Percentiles rank a stretch among this genome's conserved stretches.
These are phyloP conservation scores for Cyprinodon diabolis DNA, from an alignment of 2,797 vertebrate species.

Conservation along the genomic window DNA sequence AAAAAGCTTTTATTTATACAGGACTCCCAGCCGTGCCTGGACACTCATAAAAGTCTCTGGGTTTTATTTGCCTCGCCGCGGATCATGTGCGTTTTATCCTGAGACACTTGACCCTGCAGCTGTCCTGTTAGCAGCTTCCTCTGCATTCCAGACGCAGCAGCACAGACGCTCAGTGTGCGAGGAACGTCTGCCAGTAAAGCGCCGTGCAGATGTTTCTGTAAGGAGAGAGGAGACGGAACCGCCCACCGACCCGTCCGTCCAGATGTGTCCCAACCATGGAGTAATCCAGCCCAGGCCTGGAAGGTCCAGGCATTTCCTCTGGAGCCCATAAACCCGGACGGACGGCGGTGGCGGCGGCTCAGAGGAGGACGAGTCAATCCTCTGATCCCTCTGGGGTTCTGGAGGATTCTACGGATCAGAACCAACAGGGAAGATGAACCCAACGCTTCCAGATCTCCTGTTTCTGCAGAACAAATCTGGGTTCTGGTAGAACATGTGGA, in stretches of 20 bases:
- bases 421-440: too few relatives aligned
- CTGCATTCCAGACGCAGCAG: constrained; percentile 42
- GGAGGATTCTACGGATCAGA: too few relatives aligned
- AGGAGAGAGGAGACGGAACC: constrained; percentile 22
- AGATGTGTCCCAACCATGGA: constrained; percentile 45
- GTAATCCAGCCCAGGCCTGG: constrained; percentile 59
- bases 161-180: constrained; percentile 32
- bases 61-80: constrained; percentile 2
- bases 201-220: constrained; percentile 46
- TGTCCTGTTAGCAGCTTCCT: constrained; percentile 45
- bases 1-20: constrained; percentile 23
- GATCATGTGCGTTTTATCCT: constrained; percentile 17
- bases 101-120: constrained; percentile 51
- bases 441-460: too few relatives aligned
- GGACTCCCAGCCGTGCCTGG: background rate
- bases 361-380: too few relatives aligned
- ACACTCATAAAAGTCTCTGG: background rate
- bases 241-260: constrained; percentile 45
- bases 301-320: constrained; percentile 68
- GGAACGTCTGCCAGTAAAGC: constrained; percentile 46
- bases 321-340: constrained; percentile 1
- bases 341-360: too few relatives aligned
- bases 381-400: too few relatives aligned
- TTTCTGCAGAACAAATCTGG: too few relatives aligned
- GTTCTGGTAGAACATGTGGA: too few relatives aligned